A percentile compares a stretch with the other conserved stretches of the same genome.
Evolutionary conservation across 2,113 vertebrate species (phyloP).

Genomic region (Albula goreensis): DNA sequence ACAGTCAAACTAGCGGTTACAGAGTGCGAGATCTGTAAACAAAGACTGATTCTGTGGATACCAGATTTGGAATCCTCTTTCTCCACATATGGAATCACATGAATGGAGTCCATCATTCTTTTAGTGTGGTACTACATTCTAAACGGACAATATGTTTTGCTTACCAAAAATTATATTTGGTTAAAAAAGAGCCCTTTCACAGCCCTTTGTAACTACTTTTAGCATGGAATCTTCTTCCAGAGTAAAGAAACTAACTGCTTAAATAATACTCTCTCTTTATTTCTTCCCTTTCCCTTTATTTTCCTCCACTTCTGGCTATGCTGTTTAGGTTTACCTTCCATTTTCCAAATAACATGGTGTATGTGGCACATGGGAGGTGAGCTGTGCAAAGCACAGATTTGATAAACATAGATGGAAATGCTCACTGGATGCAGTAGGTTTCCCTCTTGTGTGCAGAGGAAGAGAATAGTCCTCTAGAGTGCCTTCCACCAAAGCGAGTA

Average conservation of each 20-base stretch:
- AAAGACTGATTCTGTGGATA: too few species aligned
- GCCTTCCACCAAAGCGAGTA: not conserved
- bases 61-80: too few species aligned
- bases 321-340: not conserved
- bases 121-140: not conserved
- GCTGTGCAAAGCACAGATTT: not conserved
- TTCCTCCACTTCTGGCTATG: too few species aligned
- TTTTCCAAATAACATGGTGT: not conserved
- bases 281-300: too few species aligned
- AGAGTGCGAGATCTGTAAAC: too few species aligned
- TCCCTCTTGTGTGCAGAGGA: too few species aligned
- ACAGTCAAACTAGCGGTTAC: not conserved
- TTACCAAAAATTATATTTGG: not conserved
- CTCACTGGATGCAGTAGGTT: not conserved
- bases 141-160: not conserved
- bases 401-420: not conserved
- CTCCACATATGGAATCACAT: too few species aligned
- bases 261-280: too few species aligned
- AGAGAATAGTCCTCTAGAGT: too few species aligned
- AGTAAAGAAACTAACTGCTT: not conserved
- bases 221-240: not conserved
- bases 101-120: not conserved
- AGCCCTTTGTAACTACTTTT: too few species aligned
- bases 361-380: not conserved
- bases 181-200: not conserved